Evolutionary conservation across 2,888 invertebrate species (phyloP), one percentile per base, ranked within the genome.

Genomic region (Oligia strigilis): DNA sequence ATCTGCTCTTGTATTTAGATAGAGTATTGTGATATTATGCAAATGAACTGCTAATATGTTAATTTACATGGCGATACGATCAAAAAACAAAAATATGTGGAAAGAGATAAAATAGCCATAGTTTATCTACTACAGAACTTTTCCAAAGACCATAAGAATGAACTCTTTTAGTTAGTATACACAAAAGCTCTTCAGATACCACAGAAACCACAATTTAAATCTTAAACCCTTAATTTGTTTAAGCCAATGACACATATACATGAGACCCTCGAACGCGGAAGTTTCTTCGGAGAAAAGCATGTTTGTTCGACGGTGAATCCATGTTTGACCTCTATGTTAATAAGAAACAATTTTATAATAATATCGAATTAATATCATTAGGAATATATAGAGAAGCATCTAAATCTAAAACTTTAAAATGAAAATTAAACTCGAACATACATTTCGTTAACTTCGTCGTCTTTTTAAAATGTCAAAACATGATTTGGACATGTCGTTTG

Each of bases 391-490:
- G 36, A 69, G 36, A 77, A 65, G 3, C 9, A 36, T 66, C 11
- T 43, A n/a, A 62, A 62, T 43, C 43, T 29, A 43, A 58, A 76
- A 71, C 49, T 23, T 40, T 29, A 67, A n/a, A 64, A 76, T 69
- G 36, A 58, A 75, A 75, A 60, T 62, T 13, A 66, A 64, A 66
- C 5, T 40, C 0, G 2, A 46, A 62, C 13, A 52, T 40, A 43
- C 52, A n/a, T 75, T 71, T 69, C 14, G 29, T 70, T 62, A 69
- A 58, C 40, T 36, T 69, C 43, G 66, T 73, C 64, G 80, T 72
- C 14, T 11, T 74, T 77, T 69, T 67, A 65, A 66, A 80, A 75
- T 74, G 82, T 80, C 88, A 83, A 73, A 84, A 88, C 77, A 85
- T 71, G 73, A 82, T 83, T 77, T 66, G 78, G 67, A 78, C 74